Conservation (phyloP, 2,113 vertebrate species). For the Cyprinus carpio region DNA sequence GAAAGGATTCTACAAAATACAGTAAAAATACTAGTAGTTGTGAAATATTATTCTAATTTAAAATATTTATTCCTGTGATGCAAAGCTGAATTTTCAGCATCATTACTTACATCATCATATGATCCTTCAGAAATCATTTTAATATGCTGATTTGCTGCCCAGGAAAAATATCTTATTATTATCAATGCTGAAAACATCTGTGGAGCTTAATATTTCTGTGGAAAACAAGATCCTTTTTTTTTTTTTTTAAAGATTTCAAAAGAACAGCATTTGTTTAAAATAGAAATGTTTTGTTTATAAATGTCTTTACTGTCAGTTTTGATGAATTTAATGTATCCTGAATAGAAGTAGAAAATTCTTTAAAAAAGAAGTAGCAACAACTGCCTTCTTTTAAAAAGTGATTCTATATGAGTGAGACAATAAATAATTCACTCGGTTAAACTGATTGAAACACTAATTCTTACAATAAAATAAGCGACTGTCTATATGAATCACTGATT, state of each 20-base stretch:
- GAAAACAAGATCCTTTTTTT: not conserved
- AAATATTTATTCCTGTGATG: not conserved
- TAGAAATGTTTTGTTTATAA: not conserved
- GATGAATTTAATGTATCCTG: not conserved
- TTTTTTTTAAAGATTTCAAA: not conserved
- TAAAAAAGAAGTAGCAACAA: not conserved
- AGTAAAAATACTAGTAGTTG: not conserved
- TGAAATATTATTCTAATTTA: not conserved
- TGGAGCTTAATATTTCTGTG: not conserved
- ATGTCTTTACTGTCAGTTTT: not conserved
- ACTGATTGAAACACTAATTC: not conserved
- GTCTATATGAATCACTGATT: not conserved
- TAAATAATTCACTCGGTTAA: not conserved
- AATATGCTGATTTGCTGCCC: not conserved
- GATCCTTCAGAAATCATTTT: not conserved
- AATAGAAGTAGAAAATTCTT: not conserved
- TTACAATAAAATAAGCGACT: not conserved
- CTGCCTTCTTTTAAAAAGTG: too few species aligned
- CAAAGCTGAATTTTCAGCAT: not conserved
- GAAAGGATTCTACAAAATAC: not conserved
- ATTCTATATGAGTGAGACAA: not conserved
- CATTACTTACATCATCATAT: not conserved
- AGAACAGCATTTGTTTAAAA: not conserved
- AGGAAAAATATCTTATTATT: not conserved
- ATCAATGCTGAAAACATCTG: not conserved